phyloP scores from a whole-genome alignment of 2,113 vertebrate genomes.

The human (Homo sapiens) region DNA sequence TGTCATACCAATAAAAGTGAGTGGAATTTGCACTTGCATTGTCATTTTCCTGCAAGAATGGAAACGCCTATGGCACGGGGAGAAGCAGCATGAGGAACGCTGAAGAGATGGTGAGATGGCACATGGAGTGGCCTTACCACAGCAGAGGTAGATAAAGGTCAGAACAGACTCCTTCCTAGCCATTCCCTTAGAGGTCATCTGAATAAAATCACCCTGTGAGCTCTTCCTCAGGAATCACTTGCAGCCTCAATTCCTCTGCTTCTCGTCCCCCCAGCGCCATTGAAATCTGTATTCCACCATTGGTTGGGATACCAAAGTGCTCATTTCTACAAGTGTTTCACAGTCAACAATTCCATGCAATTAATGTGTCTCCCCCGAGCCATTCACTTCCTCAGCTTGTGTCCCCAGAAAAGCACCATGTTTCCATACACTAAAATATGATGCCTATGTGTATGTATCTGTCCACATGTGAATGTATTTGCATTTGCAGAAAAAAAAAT shows the following conservation, averaged over 20 bases:
- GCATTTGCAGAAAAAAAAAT: conserved; percentile 5
- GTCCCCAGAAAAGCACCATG: conserved; percentile 69
- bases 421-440: conserved; percentile 73
- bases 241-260: conserved; percentile 43
- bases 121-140: conserved; percentile 75
- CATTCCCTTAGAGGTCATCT: conserved; percentile 75
- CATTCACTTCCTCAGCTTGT: not conserved
- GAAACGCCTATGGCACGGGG: conserved; percentile 32
- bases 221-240: conserved; percentile 51
- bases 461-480: not conserved
- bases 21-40: conserved; percentile 46
- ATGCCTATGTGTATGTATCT: fast-evolving
- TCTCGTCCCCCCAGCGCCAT: conserved; percentile 54
- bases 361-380: not conserved
- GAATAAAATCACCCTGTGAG: conserved; percentile 78
- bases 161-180: conserved; percentile 82
- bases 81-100: conserved; percentile 60
- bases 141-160: conserved; percentile 81
- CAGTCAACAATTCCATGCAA: conserved; percentile 55
- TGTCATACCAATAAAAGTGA: not conserved
- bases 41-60: conserved; percentile 53
- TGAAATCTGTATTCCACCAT: conserved; percentile 73
- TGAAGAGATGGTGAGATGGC: conserved; percentile 69
- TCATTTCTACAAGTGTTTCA: conserved; percentile 69
- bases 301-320: conserved; percentile 69